These are phyloP conservation scores for Perccottus glenii DNA, from an alignment of 2,113 vertebrate species.

Conservation along the genomic window DNA sequence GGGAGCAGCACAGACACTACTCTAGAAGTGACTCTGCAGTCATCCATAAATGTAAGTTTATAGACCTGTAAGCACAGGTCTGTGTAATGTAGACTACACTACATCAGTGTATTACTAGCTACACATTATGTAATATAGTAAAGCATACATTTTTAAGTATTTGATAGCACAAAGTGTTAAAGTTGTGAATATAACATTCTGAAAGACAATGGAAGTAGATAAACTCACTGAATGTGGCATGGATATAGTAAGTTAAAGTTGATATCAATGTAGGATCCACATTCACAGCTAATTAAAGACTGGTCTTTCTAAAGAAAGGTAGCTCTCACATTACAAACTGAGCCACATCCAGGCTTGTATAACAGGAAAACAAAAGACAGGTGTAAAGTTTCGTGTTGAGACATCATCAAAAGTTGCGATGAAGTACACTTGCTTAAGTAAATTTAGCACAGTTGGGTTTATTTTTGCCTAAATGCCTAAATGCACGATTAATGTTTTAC, in stretches of 20 bases:
- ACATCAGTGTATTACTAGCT: neutral
- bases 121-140: too few species aligned
- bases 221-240: neutral
- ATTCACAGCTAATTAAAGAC: neutral
- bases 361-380: slow-evolving; percentile 1
- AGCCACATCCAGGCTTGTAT: neutral
- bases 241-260: neutral
- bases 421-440: neutral
- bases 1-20: slow-evolving; percentile 70
- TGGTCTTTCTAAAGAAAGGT: neutral
- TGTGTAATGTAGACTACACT: neutral
- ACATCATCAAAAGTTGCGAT: neutral
- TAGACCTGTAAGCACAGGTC: too few species aligned
- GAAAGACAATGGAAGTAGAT: neutral
- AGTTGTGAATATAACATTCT: neutral
- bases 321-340: slow-evolving; percentile 7
- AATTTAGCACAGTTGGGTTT: neutral
- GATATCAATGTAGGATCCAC: neutral
- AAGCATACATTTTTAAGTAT: neutral
- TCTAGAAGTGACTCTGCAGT: slow-evolving; percentile 57
- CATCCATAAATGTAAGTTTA: slow-evolving; percentile 49
- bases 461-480: too few species aligned
- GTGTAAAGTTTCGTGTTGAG: neutral
- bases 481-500: neutral
- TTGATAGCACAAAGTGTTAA: neutral